phyloP scores from a whole-genome alignment of 2,888 invertebrate genomes.

The Melinaea menophilus region DNA sequence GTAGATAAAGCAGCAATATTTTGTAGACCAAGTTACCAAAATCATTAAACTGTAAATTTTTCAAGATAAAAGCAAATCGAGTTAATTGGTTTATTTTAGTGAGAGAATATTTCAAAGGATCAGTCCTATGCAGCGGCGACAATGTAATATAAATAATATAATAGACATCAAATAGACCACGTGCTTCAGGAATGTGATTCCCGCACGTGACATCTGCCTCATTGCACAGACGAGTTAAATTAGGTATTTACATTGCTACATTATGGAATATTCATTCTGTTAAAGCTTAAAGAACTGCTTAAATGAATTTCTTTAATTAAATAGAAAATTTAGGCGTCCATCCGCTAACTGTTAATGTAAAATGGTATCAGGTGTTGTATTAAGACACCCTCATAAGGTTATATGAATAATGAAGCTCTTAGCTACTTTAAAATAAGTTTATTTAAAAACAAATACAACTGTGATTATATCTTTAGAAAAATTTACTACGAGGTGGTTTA shows the following conservation, averaged over 20 bases:
- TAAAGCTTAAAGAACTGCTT: conserved; percentile 4
- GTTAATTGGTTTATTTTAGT: no score
- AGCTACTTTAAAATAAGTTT: conserved; percentile 2
- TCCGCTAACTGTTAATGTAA: conserved; percentile 20
- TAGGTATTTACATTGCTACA: conserved; percentile 25
- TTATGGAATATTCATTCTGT: background rate
- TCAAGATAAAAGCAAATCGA: no score
- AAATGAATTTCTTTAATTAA: background rate
- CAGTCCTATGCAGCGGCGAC: no score
- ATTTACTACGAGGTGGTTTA: no score
- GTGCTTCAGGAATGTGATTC: conserved; percentile 46
- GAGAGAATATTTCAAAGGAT: no score
- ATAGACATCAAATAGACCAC: conserved; percentile 60
- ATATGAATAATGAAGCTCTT: conserved; percentile 6
- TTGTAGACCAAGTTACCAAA: no score
- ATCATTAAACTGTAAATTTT: no score
- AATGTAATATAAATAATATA: conserved; percentile 62
- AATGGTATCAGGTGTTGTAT: conserved; percentile 16
- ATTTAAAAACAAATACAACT: background rate
- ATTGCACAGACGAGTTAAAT: conserved; percentile 20
- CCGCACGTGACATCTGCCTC: conserved; percentile 38
- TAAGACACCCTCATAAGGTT: conserved; percentile 13
- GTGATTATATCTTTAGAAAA: background rate
- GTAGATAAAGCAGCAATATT: no score
- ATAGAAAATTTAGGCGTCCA: conserved; percentile 1